Conservation (phyloP, 2,797 vertebrate species). For the Huso huso region DNA sequence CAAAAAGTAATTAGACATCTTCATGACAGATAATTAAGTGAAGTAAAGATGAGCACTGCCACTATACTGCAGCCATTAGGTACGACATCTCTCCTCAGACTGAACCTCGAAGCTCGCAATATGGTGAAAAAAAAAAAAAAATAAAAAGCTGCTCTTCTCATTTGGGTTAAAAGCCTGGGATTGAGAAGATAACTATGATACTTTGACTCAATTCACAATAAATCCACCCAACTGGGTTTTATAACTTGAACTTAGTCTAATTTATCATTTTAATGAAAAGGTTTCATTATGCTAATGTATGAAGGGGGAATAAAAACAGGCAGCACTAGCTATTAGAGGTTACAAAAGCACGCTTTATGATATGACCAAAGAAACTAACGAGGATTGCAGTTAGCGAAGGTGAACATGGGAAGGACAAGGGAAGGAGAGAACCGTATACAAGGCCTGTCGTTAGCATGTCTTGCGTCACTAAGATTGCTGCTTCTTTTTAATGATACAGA, state of each 20-base stretch:
- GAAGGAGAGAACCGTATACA: constrained; percentile 30
- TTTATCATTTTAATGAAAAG: constrained; percentile 73
- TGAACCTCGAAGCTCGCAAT: constrained; percentile 18
- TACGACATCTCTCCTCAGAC: constrained; percentile 27
- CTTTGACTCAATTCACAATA: constrained; percentile 48
- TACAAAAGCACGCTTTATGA: constrained; percentile 38
- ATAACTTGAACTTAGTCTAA: constrained; percentile 60
- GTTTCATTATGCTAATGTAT: constrained; percentile 74
- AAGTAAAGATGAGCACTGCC: constrained; percentile 37
- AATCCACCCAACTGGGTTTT: constrained; percentile 55
- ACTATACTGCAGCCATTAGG: constrained; percentile 29
- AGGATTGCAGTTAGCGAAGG: constrained; percentile 37
- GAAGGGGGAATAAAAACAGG: constrained; percentile 30
- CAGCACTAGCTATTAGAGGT: constrained; percentile 45
- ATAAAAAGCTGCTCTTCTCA: constrained; percentile 39
- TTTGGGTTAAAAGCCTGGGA: constrained; percentile 57
- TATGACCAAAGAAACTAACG: constrained; percentile 16
- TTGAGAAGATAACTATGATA: constrained; percentile 28
- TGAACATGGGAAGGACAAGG: constrained; percentile 38
- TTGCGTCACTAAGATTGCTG: too few relatives aligned
- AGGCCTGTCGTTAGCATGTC: constrained; percentile 20
- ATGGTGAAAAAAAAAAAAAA: constrained; percentile 3
- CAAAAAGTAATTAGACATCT: constrained; percentile 34
- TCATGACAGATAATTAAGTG: constrained; percentile 38
- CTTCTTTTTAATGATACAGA: too few relatives aligned